phyloP scores from a whole-genome alignment of 2,797 vertebrate genomes.

The Phalloptychus januarius region DNA sequence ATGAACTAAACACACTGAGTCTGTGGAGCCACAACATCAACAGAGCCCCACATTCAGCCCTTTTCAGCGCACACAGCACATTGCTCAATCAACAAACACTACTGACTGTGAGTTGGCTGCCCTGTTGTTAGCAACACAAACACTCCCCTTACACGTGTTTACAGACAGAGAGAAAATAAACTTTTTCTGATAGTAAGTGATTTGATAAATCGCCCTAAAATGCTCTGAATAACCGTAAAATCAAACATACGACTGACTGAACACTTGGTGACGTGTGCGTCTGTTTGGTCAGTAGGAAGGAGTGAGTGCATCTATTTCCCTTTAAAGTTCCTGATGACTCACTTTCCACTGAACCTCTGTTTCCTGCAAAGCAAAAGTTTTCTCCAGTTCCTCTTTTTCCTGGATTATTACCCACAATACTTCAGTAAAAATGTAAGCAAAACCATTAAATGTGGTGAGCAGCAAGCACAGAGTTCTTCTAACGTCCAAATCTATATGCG shows the following conservation, averaged over 20 bases:
- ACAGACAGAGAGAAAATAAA: neutral
- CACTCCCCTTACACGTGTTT: conserved; percentile 6
- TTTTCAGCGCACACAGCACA: conserved; percentile 32
- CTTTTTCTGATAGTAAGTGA: neutral
- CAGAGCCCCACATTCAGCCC: conserved; percentile 42
- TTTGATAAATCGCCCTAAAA: neutral
- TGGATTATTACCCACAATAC: neutral
- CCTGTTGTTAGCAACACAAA: conserved; percentile 8
- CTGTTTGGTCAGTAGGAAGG: conserved; percentile 4
- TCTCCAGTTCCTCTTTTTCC: conserved; percentile 12
- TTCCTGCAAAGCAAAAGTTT: conserved; percentile 25
- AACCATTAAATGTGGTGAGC: neutral
- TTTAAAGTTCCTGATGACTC: conserved; percentile 40
- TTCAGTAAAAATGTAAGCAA: conserved; percentile 6
- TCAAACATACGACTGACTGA: neutral
- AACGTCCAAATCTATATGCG: neutral
- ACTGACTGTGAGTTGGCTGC: neutral
- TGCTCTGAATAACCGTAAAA: neutral
- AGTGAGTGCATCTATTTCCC: conserved; percentile 40
- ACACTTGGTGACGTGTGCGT: neutral
- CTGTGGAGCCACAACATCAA: conserved; percentile 10
- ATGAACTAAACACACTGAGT: neutral
- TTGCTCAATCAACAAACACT: conserved; percentile 43
- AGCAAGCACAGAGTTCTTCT: neutral
- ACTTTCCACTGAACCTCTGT: conserved; percentile 42